These are phyloP conservation scores for Stenichneumon culpator DNA, from an alignment of 2,888 invertebrate species.

Conservation along the genomic window DNA sequence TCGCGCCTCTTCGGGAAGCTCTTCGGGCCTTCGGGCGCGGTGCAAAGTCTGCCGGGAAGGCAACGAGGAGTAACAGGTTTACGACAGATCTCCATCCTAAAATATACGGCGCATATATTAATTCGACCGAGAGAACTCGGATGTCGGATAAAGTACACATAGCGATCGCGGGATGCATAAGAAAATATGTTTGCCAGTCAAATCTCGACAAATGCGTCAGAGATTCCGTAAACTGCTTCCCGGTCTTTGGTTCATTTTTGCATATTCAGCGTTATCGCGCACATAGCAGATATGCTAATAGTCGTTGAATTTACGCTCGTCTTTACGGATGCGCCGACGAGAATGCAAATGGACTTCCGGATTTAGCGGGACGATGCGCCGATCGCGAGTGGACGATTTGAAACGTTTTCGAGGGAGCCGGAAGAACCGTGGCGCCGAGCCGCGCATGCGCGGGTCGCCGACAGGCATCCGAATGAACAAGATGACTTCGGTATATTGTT, in stretches of 20 bases:
- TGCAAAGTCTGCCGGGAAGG: neutral
- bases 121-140: neutral
- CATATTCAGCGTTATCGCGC: neutral
- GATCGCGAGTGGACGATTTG: neutral
- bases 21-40: neutral
- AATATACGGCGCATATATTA: neutral
- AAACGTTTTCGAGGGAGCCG: neutral
- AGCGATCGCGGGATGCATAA: neutral
- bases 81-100: neutral
- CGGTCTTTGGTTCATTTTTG: neutral
- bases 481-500: too few relatives aligned
- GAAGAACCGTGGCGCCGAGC: too few relatives aligned
- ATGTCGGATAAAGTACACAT: neutral
- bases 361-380: neutral
- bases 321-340: neutral
- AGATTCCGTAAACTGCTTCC: neutral
- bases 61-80: neutral
- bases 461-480: too few relatives aligned
- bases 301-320: neutral
- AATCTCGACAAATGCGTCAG: neutral
- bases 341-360: slow-evolving; percentile 4
- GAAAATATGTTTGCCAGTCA: neutral
- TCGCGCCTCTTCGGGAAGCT: neutral
- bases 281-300: neutral
- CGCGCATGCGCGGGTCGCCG: too few relatives aligned